Evolutionary conservation across 2,113 vertebrate species (phyloP), one percentile per base, ranked within the genome.

Genomic region (Atherinomorus stipes): DNA sequence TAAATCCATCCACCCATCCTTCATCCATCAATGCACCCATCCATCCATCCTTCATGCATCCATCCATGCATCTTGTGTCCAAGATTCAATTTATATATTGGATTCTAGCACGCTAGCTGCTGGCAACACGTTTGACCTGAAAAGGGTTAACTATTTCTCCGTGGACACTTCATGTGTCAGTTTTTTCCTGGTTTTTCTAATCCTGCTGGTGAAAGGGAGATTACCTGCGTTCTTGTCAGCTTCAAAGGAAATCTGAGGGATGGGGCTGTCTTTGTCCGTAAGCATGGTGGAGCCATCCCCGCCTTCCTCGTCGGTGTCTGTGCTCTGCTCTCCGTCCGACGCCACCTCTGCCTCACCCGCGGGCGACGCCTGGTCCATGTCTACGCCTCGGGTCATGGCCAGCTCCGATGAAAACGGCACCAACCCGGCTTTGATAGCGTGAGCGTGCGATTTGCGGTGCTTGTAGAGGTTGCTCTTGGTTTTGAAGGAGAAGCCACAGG

Each of bases 391-490:
- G 60, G 94, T 93, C 64, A 94, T 93, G 8, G 95, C 94, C 21
- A 96, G 92, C 73, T 99, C 97, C 10, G 97, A 96, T 12, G 97
- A 96, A 89, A 97, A 98, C 26, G 97, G 97, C 78, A 98, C 96
- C 50, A 99, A 88, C 50, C 98, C 97, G n/a, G 98, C 98, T 94
- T 99, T 99, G 90, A 99, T 98, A 75, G 97, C 98, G 70, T 99
- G 98, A 70, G 98, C 98, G 56, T 99, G 98, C 28, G 98, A 99
- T 85, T 99, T 99, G 82, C 98, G 95, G 89, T 99, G 98, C 93
- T 99, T 99, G 91, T 99, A 99, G 83, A 99, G 94, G 92, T 99
- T 99, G 91, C 98, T 99, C 93, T 99, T 99, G 0, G 98, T 99
- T 93, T 99, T 99, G 88, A 99, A 99, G 53, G 98, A 99, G 85